Conservation (phyloP, 2,888 invertebrate species). For the Creontiades dilutus region DNA sequence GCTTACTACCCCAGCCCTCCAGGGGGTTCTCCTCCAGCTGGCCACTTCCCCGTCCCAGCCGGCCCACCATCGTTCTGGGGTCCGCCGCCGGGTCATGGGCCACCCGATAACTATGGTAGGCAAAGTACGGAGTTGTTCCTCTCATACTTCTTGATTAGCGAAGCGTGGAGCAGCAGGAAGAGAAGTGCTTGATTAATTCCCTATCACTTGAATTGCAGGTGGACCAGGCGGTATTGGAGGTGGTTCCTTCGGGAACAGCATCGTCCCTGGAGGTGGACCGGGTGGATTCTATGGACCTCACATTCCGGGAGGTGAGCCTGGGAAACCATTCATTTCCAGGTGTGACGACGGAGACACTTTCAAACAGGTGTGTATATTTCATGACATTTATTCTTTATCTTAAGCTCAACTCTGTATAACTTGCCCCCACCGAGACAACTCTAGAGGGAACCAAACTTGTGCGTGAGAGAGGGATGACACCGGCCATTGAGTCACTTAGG, state of each 20-base stretch:
- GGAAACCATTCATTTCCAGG: constrained; percentile 80
- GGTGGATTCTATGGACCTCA: constrained; percentile 71
- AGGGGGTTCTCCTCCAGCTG: constrained; percentile 48
- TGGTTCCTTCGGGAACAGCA: constrained; percentile 72
- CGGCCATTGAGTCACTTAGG: too few species aligned
- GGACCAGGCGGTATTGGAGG: constrained; percentile 46
- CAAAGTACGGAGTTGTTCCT: constrained; percentile 69
- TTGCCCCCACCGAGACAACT: too few species aligned
- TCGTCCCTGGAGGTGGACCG: constrained; percentile 70
- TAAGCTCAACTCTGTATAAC: too few species aligned
- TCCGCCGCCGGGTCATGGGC: constrained; percentile 72
- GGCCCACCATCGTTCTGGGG: constrained; percentile 73
- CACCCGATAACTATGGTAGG: constrained; percentile 71
- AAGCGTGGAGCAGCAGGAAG: neutral
- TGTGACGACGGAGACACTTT: constrained; percentile 91
- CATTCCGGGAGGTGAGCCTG: constrained; percentile 72
- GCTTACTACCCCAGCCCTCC: constrained; percentile 66
- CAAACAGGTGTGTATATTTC: constrained; percentile 81
- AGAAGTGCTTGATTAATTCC: neutral
- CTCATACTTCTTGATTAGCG: neutral
- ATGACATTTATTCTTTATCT: too few species aligned
- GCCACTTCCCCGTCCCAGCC: constrained; percentile 71
- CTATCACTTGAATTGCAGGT: neutral
- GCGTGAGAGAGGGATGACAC: too few species aligned
- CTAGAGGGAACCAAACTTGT: too few species aligned